Conservation (phyloP, 2,888 invertebrate genomes). For the Fragum fragum region DNA sequence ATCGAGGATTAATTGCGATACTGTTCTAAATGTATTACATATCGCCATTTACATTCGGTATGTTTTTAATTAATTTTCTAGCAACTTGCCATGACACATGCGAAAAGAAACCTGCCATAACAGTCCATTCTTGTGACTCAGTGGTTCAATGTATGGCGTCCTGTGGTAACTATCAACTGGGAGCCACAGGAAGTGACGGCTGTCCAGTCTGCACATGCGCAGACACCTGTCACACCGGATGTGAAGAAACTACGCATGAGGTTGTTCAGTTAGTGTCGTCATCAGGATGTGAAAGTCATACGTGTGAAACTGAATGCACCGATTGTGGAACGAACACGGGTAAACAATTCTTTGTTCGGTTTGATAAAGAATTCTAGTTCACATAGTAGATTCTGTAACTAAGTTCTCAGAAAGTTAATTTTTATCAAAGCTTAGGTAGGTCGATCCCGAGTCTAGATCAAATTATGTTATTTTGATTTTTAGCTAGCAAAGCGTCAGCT, state of each 20-base stretch:
- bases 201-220: conserved; percentile 68
- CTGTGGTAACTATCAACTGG: conserved; percentile 62
- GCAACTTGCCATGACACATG: conserved; percentile 53
- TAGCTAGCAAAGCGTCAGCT: too few species aligned
- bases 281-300: conserved; percentile 42
- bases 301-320: conserved; percentile 44
- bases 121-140: conserved; percentile 62
- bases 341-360: neutral
- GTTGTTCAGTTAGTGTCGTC: conserved; percentile 57
- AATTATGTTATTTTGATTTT: too few species aligned
- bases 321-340: conserved; percentile 11
- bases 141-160: conserved; percentile 66
- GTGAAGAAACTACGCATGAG: conserved; percentile 57
- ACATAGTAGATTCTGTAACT: too few species aligned
- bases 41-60: too few species aligned
- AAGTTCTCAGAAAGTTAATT: too few species aligned
- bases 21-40: too few species aligned
- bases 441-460: too few species aligned
- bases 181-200: conserved; percentile 60
- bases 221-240: conserved; percentile 49
- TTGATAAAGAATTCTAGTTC: too few species aligned
- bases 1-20: too few species aligned
- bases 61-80: too few species aligned
- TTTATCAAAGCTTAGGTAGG: too few species aligned
- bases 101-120: conserved; percentile 46